These are phyloP conservation scores for Bryconaethiops microstoma DNA, from an alignment of 2,797 vertebrate species.

Conservation along the genomic window DNA sequence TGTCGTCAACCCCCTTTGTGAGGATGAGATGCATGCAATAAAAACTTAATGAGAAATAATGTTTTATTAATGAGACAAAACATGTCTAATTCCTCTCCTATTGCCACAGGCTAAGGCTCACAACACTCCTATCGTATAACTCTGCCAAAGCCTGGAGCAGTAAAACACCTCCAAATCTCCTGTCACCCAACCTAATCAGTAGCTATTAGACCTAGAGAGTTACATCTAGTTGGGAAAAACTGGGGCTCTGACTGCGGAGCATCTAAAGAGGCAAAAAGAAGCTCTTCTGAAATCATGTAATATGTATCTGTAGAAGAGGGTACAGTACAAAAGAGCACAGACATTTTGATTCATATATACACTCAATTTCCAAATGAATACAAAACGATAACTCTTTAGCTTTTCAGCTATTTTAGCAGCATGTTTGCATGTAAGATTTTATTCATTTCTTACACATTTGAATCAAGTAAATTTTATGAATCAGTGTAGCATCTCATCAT, in stretches of 20 bases:
- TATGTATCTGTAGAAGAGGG: not conserved
- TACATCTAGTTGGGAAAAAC: not conserved
- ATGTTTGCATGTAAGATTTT: too few species aligned
- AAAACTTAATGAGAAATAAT: conserved; percentile 25
- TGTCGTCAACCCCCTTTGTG: not conserved
- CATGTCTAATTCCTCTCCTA: conserved; percentile 15
- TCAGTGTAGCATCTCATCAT: too few species aligned
- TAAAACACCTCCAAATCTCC: conserved; percentile 46
- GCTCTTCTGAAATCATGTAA: not conserved
- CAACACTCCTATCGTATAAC: conserved; percentile 29
- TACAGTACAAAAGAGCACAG: not conserved
- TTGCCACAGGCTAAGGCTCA: conserved; percentile 16
- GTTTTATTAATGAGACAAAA: conserved; percentile 33
- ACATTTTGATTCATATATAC: not conserved
- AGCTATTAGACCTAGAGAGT: conserved; percentile 16
- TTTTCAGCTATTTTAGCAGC: too few species aligned
- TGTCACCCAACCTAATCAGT: conserved; percentile 52
- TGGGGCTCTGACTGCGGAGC: not conserved
- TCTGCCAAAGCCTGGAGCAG: conserved; percentile 29
- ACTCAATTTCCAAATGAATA: too few species aligned
- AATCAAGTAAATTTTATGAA: too few species aligned
- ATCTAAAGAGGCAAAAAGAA: not conserved
- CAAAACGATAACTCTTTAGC: too few species aligned
- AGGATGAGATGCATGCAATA: not conserved
- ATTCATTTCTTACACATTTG: too few species aligned